Evolutionary conservation across 2,888 invertebrate species (phyloP).

Genomic region (Eilema griseolum): DNA sequence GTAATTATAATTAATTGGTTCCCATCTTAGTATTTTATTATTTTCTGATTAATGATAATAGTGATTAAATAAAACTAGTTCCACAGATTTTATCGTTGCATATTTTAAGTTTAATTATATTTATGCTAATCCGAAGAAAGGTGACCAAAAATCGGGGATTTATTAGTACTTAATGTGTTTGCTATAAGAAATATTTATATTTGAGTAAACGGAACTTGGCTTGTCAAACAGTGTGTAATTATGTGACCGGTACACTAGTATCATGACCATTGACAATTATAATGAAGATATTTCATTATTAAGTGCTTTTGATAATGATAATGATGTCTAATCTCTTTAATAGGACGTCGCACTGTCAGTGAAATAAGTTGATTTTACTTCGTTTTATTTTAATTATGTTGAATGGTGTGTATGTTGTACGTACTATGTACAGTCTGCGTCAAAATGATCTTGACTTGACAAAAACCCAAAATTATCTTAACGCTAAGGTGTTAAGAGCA

Average conservation of each 20-base stretch:
- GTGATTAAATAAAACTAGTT: conserved; percentile 17
- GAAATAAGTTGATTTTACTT: background rate
- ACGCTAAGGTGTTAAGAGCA: too few relatives aligned
- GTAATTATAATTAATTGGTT: conserved; percentile 16
- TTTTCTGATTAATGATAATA: conserved; percentile 21
- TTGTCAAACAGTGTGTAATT: background rate
- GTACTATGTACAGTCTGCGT: too few relatives aligned
- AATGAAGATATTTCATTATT: background rate
- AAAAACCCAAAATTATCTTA: too few relatives aligned
- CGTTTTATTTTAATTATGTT: background rate
- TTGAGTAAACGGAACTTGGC: background rate
- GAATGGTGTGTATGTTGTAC: too few relatives aligned
- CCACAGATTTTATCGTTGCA: conserved; percentile 13
- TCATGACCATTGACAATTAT: background rate
- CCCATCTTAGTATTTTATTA: conserved; percentile 16
- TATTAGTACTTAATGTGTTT: background rate
- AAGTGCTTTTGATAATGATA: background rate
- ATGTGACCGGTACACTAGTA: background rate
- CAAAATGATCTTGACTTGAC: too few relatives aligned
- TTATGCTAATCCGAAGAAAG: conserved; percentile 15
- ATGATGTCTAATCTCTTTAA: background rate
- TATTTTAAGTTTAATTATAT: conserved; percentile 17
- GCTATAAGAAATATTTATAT: background rate
- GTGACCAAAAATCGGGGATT: conserved; percentile 5
- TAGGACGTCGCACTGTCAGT: background rate